phyloP scores from a whole-genome alignment of 53 echinoderm and acorn worm genomes.

The Patiria pectinifera region DNA sequence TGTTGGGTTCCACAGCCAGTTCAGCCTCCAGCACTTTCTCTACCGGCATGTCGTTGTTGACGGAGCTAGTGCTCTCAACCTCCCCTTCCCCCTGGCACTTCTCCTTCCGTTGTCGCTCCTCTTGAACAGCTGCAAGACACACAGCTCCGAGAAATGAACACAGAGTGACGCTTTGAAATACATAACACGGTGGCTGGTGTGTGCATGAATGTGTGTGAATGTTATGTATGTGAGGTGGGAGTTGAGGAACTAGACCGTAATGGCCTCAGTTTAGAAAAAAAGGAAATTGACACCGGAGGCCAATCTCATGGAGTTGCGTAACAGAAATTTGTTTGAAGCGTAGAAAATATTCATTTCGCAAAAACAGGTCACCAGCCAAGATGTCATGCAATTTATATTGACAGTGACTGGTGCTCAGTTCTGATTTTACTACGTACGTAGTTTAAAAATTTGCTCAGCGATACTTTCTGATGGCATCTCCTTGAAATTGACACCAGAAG shows the following conservation, averaged over 20 bases:
- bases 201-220: neutral
- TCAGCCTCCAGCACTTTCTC: conserved; percentile 99
- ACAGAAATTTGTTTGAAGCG: neutral
- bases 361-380: neutral
- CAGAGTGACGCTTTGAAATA: conserved; percentile 54
- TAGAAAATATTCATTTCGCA: neutral
- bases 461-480: too few species aligned
- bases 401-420: too few species aligned
- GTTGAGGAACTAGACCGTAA: neutral
- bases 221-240: neutral
- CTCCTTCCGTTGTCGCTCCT: conserved; percentile 94
- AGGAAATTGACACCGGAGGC: neutral
- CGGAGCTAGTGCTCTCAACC: conserved; percentile 93
- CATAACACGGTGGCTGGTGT: conserved; percentile 6
- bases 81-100: conserved; percentile 95
- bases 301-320: neutral
- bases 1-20: conserved; percentile 96
- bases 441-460: too few species aligned
- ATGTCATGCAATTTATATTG: neutral
- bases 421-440: too few species aligned
- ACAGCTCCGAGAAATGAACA: conserved; percentile 65
- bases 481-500: too few species aligned
- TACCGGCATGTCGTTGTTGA: conserved; percentile 99
- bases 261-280: neutral
- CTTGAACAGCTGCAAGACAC: conserved; percentile 93